Evolutionary conservation across 2,797 vertebrate genomes (phyloP).

Genomic region (Acrossocheilus wenchowensis): DNA sequence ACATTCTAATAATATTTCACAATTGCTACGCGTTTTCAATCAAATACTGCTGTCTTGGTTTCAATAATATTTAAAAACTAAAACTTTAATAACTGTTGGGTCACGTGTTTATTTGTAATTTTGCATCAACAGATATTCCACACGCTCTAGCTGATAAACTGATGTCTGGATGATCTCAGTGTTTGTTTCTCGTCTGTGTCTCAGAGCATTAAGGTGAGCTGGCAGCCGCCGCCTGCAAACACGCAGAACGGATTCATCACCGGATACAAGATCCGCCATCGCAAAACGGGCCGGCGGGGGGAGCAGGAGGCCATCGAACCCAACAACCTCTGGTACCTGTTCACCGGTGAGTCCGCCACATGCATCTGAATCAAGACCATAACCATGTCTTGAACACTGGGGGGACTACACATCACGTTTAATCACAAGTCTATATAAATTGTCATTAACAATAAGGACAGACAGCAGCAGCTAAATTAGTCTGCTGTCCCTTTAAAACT

Average conservation of each 20-base stretch:
- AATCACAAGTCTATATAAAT: too few relatives aligned
- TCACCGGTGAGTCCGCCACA: constrained; percentile 84
- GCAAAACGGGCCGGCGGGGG: constrained; percentile 88
- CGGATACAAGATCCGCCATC: constrained; percentile 93
- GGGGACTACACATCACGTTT: too few relatives aligned
- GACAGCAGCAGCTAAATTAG: too few relatives aligned
- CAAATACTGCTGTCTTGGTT: too few relatives aligned
- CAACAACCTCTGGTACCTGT: constrained; percentile 95
- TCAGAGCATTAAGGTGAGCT: constrained; percentile 95
- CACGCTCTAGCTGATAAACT: not conserved
- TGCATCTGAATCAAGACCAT: not conserved
- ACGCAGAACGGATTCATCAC: constrained; percentile 91
- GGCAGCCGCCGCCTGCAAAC: constrained; percentile 85
- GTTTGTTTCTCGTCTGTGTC: constrained; percentile 35
- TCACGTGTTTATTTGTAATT: not conserved
- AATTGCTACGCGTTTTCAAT: too few relatives aligned
- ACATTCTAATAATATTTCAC: too few relatives aligned
- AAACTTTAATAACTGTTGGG: too few relatives aligned
- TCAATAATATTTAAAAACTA: too few relatives aligned
- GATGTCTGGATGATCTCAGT: not conserved
- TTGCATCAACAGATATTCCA: not conserved
- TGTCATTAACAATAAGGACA: too few relatives aligned
- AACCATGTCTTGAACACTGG: not conserved
- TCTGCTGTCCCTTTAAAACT: too few relatives aligned
- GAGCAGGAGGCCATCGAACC: constrained; percentile 93